Evolutionary conservation across 64 coral and sea anemone species (phyloP).

Genomic region (Stylophora pistillata): DNA sequence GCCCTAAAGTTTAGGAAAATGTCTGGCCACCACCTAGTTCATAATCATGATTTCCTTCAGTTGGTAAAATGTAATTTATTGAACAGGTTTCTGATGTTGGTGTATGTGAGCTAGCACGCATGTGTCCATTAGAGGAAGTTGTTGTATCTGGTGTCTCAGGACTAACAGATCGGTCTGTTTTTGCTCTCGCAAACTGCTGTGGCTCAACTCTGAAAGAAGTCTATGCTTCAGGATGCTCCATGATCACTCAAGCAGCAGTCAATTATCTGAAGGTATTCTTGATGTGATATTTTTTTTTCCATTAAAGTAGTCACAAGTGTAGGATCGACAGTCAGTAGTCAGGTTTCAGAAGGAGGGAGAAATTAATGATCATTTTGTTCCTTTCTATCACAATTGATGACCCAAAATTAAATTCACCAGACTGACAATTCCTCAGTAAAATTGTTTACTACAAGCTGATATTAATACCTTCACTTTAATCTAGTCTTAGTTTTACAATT

Average conservation of each 20-base stretch:
- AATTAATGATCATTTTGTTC: too few species aligned
- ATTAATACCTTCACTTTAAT: too few species aligned
- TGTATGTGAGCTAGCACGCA: conserved; percentile 74
- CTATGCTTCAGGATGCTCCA: conserved; percentile 78
- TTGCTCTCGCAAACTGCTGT: conserved; percentile 88
- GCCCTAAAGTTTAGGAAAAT: too few species aligned
- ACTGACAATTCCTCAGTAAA: too few species aligned
- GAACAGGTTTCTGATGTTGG: conserved; percentile 76
- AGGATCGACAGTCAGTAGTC: too few species aligned
- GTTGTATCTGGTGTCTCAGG: conserved; percentile 66
- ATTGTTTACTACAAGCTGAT: too few species aligned
- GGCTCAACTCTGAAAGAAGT: conserved; percentile 76
- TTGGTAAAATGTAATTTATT: not conserved
- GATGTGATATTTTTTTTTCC: not conserved
- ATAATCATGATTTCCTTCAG: not conserved
- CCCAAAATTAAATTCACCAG: too few species aligned
- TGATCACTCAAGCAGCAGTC: conserved; percentile 79
- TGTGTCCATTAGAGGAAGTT: conserved; percentile 72
- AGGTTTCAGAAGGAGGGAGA: too few species aligned
- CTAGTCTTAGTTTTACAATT: too few species aligned
- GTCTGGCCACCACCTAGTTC: too few species aligned
- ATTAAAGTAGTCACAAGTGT: too few species aligned
- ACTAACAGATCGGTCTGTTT: conserved; percentile 82
- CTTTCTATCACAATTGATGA: too few species aligned
- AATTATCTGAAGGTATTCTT: conserved; percentile 80